These are phyloP conservation scores for Chaetorhynchus papuensis DNA, from an alignment of 2,113 vertebrate genomes.

Conservation along the genomic window DNA sequence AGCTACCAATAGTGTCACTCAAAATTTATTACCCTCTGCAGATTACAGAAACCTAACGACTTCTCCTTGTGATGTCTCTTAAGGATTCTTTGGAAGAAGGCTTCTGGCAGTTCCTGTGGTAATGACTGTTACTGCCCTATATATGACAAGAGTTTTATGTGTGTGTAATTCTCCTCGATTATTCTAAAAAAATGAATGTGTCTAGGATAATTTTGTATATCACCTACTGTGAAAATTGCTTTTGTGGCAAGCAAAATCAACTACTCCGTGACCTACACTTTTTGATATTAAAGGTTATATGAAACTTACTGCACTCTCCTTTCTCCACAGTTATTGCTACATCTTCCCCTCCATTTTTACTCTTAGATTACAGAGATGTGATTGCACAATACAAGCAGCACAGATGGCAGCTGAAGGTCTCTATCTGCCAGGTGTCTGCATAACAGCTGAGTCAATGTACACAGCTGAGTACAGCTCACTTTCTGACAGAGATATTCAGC, in stretches of 20 bases:
- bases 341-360: slow-evolving; percentile 25
- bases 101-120: not conserved
- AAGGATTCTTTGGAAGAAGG: not conserved
- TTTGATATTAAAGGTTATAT: slow-evolving; percentile 14
- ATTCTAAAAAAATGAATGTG: slow-evolving; percentile 25
- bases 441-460: slow-evolving; percentile 28
- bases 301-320: slow-evolving; percentile 32
- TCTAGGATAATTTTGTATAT: slow-evolving; percentile 40
- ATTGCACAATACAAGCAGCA: slow-evolving; percentile 33
- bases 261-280: not conserved
- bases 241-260: slow-evolving; percentile 48
- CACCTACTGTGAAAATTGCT: slow-evolving; percentile 44
- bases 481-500: not conserved
- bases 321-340: slow-evolving; percentile 20
- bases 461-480: slow-evolving; percentile 36
- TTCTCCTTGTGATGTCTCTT: not conserved
- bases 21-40: not conserved
- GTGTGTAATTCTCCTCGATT: slow-evolving; percentile 15
- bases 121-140: slow-evolving; percentile 10
- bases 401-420: slow-evolving; percentile 53
- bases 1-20: not conserved
- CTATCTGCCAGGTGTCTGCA: slow-evolving; percentile 34
- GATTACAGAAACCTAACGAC: not conserved
- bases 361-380: slow-evolving; percentile 14
- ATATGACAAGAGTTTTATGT: not conserved